Evolutionary conservation across 2,113 vertebrate species (phyloP), one percentile per base, ranked within the genome.

Genomic region (Crotalus viridis): DNA sequence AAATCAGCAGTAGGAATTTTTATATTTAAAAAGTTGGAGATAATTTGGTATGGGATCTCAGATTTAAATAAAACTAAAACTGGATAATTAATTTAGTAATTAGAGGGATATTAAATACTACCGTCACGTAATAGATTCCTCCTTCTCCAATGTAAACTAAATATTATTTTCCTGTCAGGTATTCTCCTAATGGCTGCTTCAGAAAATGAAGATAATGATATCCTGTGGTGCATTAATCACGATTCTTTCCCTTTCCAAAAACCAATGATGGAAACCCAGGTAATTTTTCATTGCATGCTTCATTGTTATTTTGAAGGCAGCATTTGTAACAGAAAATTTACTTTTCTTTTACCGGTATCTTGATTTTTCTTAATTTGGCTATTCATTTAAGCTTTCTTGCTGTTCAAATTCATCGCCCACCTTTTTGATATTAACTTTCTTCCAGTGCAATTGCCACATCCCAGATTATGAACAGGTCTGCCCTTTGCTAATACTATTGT

Each of bases 241-340:
- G 99, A 99, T 96, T 99, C 99, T 13, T 99, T 99, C 95, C 99
- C 99, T 92, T 99, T 99, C 91, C 99, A 99, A 97, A 99, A 98
- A 69, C 99, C 99, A 26, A 98, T 99, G 95, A 99, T 99, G 99
- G 99, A 99, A 97, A 98, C 98, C 24, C 99, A 99, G 98, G 99
- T 99, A 91, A 91, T 64, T 86, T 10, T 46, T 48, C 3, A 43
- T 39, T 69, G 28, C 52, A 26, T 74, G 10, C 17, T 33, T 1
- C 74, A 48, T 3, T 48, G 26, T 56, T 48, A 5, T 87, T 94
- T 92, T 91, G 8, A n/a, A 93, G 13, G 33, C 69, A 90, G 89
- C 1, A 69, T 74, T 9, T 0, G 12, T 87, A 39, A 61, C 24
- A 61, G 28, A 85, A 21, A 22, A 54, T 54, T 9, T 48, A 51